Conservation (phyloP, 2,797 vertebrate species). For the Alauda arvensis region DNA sequence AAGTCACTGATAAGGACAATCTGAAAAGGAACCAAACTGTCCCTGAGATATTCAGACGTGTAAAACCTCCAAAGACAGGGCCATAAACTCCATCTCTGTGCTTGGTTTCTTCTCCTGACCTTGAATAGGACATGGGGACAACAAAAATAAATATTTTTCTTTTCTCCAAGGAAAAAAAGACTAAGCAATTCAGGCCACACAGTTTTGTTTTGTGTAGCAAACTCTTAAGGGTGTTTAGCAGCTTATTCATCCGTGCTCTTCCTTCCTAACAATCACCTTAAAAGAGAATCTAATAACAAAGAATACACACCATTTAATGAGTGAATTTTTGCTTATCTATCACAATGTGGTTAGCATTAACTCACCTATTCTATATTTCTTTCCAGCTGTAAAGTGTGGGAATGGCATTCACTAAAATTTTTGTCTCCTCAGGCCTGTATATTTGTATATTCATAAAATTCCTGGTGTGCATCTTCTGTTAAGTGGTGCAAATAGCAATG, state of each 20-base stretch:
- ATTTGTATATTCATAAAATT: slow-evolving; percentile 45
- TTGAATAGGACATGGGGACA: background rate
- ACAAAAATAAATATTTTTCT: slow-evolving; percentile 13
- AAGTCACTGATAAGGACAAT: background rate
- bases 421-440: background rate
- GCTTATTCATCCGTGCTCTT: slow-evolving; percentile 42
- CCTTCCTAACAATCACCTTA: slow-evolving; percentile 6
- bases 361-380: background rate
- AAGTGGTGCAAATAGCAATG: slow-evolving; percentile 25
- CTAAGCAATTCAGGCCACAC: background rate
- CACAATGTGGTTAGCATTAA: background rate
- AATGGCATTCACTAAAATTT: background rate
- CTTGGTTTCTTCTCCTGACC: background rate
- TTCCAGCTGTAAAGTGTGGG: background rate
- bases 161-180: background rate
- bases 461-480: slow-evolving; percentile 40
- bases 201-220: slow-evolving; percentile 24
- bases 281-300: slow-evolving; percentile 24
- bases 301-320: background rate
- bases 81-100: background rate
- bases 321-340: background rate
- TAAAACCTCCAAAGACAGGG: background rate
- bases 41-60: background rate
- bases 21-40: background rate
- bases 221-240: slow-evolving; percentile 28